phyloP scores from a whole-genome alignment of 2,113 vertebrate species.

The Silurus glanis region DNA sequence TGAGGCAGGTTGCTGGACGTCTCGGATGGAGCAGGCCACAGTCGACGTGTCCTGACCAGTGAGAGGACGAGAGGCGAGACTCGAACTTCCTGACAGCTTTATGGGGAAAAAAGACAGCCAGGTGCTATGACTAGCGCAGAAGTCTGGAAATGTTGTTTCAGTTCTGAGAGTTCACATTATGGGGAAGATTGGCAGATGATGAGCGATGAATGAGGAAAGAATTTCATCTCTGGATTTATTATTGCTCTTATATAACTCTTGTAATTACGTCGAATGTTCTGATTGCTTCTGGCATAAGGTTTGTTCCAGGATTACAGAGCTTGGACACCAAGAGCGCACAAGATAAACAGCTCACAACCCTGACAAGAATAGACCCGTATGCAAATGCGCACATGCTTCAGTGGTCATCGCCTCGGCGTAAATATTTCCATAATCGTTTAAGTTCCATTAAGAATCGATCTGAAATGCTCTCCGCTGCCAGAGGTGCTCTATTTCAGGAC shows the following conservation, averaged over 20 bases:
- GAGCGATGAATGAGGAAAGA: neutral
- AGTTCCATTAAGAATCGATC: constrained; percentile 14
- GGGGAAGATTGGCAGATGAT: neutral
- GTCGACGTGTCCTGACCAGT: constrained; percentile 12
- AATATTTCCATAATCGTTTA: constrained; percentile 29
- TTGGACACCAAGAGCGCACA: neutral
- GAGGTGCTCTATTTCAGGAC: constrained; percentile 23
- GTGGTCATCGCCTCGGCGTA: neutral
- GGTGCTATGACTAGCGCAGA: constrained; percentile 18
- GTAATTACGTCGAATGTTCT: neutral
- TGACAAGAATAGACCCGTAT: neutral
- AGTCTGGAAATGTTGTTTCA: constrained; percentile 14
- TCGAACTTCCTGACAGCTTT: constrained; percentile 28
- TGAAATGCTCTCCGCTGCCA: neutral
- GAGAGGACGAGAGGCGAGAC: constrained; percentile 6
- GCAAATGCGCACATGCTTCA: neutral
- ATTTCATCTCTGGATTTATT: neutral
- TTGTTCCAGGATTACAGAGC: neutral
- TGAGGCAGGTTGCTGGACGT: constrained; percentile 18
- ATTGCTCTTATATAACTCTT: neutral
- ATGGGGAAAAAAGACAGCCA: constrained; percentile 1
- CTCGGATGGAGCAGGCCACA: neutral
- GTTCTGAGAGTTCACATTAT: neutral
- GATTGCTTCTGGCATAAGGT: neutral
- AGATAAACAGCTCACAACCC: constrained; percentile 15